These are phyloP conservation scores for Aromia moschata DNA, from an alignment of 2,888 invertebrate genomes.

Conservation along the genomic window DNA sequence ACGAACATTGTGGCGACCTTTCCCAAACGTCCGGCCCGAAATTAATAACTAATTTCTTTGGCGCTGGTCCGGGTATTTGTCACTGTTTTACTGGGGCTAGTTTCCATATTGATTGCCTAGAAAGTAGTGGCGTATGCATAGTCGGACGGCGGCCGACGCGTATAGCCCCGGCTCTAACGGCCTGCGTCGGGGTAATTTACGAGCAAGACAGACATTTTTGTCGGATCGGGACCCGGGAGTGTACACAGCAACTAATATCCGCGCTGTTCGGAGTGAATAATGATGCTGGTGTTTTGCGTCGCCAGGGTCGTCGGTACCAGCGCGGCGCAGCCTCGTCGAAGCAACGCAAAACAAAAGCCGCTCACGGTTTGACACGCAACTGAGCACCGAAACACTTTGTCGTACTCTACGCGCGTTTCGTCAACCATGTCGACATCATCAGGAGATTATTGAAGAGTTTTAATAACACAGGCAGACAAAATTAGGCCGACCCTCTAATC, in stretches of 20 bases:
- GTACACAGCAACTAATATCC: constrained; percentile 63
- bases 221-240: constrained; percentile 61
- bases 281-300: constrained; percentile 62
- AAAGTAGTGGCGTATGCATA: constrained; percentile 19
- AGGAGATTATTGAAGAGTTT: too few relatives aligned
- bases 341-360: too few relatives aligned
- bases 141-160: too few relatives aligned
- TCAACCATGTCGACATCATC: too few relatives aligned
- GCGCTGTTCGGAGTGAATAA: constrained; percentile 62
- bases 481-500: too few relatives aligned
- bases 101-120: constrained; percentile 26
- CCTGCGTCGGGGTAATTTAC: constrained; percentile 64
- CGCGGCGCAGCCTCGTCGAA: too few relatives aligned
- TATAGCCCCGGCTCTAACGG: too few relatives aligned
- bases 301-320: too few relatives aligned
- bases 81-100: constrained; percentile 15
- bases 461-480: too few relatives aligned
- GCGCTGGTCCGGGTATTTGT: constrained; percentile 12
- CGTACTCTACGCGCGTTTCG: too few relatives aligned
- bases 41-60: constrained; percentile 15
- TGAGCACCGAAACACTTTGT: too few relatives aligned
- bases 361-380: too few relatives aligned
- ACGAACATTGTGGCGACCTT: neutral
- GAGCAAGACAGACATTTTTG: constrained; percentile 62
- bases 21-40: constrained; percentile 1